Base-by-base conservation (phyloP, 2,888 invertebrate species). In the Globia sparganii region DNA sequence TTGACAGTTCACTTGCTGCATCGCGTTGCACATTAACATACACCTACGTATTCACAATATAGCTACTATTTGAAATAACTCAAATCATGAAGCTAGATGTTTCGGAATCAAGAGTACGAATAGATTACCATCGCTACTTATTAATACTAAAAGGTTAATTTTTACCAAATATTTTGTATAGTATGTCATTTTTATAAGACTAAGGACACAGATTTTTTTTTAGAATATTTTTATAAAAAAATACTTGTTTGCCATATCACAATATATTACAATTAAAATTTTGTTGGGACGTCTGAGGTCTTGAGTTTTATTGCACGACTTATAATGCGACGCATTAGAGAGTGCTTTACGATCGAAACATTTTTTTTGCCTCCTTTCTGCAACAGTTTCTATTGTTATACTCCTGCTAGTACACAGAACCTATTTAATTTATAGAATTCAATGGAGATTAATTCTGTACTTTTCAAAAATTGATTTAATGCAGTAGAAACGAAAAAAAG, bases 1-100 rank as follows among this genome's bases (percentile, higher is more conserved):
- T 88, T 86, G 89, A 84, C 86, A 84, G 86, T 86, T 85, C 80
- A 86, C 77, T 85, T 83, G 84, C 76, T 87, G 87, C 85, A 76
- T 91, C 88, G 80, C 66, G 80, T 92, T 91, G 86, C 91, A 90
- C 88, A 91, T 88, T 89, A 85, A 83, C 84, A 83, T 80, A 82
- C 75, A 77, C 67, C 80, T 59, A 53, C 76, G 71, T 74, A 53
- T 61, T 61, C 43, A 78, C 68, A 28, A 13, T 34, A 43, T 43
- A 43, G 4, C 43, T 43, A 13, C 40, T 46, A 49, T 56, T 64
- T 56, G 3, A n/a, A 46, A 18, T 37, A 13, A 18, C n/a, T 49
- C 2, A 34, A 28, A 43, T 56, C 28, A 1, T 70, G n/a, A 21
- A 62, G 69, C 18, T 28, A 56, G 1, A 18, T 67, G 15, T 2